A percentile compares a stretch with the other conserved stretches of the same genome.
These are phyloP conservation scores for Decapterus maruadsi DNA, from an alignment of 2,797 vertebrate genomes.

Conservation along the genomic window DNA sequence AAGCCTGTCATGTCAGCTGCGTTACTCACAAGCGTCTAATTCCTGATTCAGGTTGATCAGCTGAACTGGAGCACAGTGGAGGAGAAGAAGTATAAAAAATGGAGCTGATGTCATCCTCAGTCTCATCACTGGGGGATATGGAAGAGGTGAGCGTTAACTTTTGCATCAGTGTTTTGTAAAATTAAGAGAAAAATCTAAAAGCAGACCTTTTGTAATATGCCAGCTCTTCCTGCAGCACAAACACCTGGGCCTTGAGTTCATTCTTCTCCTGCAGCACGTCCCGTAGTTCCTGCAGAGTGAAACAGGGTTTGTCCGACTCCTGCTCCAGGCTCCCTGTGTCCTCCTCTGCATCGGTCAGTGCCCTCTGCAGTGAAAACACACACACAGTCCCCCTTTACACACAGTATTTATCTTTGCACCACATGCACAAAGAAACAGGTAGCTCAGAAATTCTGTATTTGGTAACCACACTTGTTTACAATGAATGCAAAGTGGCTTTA, in stretches of 20 bases:
- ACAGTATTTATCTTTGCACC: conserved; percentile 10
- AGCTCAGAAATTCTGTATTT: neutral
- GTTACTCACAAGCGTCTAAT: conserved; percentile 94
- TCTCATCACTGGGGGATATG: conserved; percentile 87
- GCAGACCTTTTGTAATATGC: conserved; percentile 91
- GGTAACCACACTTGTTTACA: neutral
- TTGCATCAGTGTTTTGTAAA: neutral
- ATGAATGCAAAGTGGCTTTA: neutral
- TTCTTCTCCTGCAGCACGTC: conserved; percentile 95
- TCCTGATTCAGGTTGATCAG: conserved; percentile 90
- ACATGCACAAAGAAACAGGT: neutral
- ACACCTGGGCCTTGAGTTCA: conserved; percentile 93
- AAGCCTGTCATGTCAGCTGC: neutral
- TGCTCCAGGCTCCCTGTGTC: conserved; percentile 76
- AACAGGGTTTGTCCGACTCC: conserved; percentile 89
- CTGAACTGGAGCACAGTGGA: conserved; percentile 69
- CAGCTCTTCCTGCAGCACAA: conserved; percentile 93
- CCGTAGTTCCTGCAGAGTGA: conserved; percentile 94
- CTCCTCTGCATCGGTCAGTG: conserved; percentile 70
- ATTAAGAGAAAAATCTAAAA: neutral
- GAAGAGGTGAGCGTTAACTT: neutral
- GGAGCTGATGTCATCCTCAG: conserved; percentile 86
- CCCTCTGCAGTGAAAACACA: conserved; percentile 72
- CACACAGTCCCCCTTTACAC: too few relatives aligned
- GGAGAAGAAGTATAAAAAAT: conserved; percentile 70